phyloP scores from a whole-genome alignment of 2,797 vertebrate species.

The Esox lucius region DNA sequence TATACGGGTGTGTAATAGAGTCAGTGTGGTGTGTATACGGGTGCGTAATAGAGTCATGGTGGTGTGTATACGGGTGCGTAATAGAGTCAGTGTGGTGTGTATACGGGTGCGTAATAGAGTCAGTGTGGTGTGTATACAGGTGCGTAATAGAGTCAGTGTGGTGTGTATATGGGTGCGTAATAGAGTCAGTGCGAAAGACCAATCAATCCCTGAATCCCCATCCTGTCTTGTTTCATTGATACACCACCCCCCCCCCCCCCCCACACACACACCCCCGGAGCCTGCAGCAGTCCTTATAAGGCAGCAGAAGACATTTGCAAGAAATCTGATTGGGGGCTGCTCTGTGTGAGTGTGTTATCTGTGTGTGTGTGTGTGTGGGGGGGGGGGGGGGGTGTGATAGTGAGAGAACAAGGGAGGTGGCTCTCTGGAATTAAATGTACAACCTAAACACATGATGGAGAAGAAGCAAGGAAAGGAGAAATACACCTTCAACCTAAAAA shows the following conservation, averaged over 20 bases:
- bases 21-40: too few relatives aligned
- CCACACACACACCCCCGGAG: slow-evolving; percentile 26
- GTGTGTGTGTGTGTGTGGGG: not conserved
- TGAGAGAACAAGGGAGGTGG: slow-evolving; percentile 25
- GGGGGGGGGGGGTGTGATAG: slow-evolving; percentile 23
- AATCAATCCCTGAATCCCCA: not conserved
- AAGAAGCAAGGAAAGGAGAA: not conserved
- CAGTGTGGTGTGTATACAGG: too few relatives aligned
- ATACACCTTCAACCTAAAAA: not conserved
- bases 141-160: too few relatives aligned
- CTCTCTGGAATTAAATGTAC: slow-evolving; percentile 41
- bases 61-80: too few relatives aligned
- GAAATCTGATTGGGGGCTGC: slow-evolving; percentile 64
- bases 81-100: too few relatives aligned
- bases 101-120: too few relatives aligned
- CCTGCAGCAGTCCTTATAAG: slow-evolving; percentile 73
- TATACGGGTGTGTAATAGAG: too few relatives aligned
- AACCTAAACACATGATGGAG: slow-evolving; percentile 24
- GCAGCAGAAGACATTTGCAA: slow-evolving; percentile 62
- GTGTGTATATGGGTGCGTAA: too few relatives aligned
- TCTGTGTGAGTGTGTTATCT: not conserved
- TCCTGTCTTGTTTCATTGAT: slow-evolving; percentile 15
- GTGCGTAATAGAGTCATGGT: too few relatives aligned
- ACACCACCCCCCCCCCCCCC: not conserved
- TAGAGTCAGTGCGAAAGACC: too few relatives aligned